Evolutionary conservation across 2,797 vertebrate species (phyloP), one percentile per base, ranked within the genome.

Genomic region (Melanotaenia parkinsoni): DNA sequence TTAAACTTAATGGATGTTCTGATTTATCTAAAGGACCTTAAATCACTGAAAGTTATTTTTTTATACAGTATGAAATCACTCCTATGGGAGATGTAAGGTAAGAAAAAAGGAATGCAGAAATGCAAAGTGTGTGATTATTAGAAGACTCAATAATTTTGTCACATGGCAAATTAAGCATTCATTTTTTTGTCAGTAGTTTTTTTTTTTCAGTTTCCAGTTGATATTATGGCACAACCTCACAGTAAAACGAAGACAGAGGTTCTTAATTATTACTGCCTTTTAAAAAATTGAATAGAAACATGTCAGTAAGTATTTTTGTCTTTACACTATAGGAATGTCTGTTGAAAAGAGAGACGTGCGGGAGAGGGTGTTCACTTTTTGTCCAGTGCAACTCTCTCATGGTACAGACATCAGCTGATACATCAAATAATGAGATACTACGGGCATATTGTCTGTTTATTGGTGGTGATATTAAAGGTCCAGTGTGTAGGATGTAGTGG

Each of bases 261-360:
- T 86, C 37, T 80, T 50, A 33, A 57, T 77, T 67, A 67, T 45
- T 40, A 45, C 45, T 40, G 47, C 13, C 24, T 76, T 73, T 66
- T 20, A 40, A 22, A 45, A 28, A 50, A 82, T 71, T 78, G 56
- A 84, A 78, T 73, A 80, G 73, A 83, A 80, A 84, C 67, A 70
- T 91, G 67, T 83, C 67, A 13, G 83, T 91, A 71, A 91, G 85
- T 91, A 90, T 91, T 88, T 89, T 84, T 92, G 81, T 90, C 78
- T 90, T 82, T 74, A 83, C 70, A 56, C 87, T 87, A 58, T 91
- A 94, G 93, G 93, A 91, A 85, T 93, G 85, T 92, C 87, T 91
- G 90, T 93, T 91, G 91, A 91, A 92, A 92, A 93, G 89, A 93
- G 70, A 92, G 89, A 88, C 6, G 88, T 91, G 78, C 88, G 87